A percentile compares a stretch with the other conserved stretches of the same genome.
Conservation (phyloP, 2,888 invertebrate genomes). For the Globia sparganii region DNA sequence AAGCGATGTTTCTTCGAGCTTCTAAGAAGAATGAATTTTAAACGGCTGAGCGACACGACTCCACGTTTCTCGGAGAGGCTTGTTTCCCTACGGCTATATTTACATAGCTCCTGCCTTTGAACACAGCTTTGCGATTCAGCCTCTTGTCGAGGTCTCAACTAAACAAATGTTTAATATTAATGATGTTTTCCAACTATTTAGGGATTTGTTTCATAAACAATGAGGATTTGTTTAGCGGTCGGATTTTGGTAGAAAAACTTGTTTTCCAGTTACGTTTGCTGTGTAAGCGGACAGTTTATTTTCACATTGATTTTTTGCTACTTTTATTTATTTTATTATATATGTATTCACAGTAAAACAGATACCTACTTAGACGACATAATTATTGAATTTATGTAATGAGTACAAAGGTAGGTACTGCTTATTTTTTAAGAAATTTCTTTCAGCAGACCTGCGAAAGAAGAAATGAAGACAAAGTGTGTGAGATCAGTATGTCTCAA, state of each 20-base stretch:
- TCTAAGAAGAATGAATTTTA: constrained; percentile 53
- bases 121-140: constrained; percentile 36
- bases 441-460: too few species aligned
- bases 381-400: not conserved
- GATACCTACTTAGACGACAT: too few species aligned
- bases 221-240: constrained; percentile 7
- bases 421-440: too few species aligned
- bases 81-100: constrained; percentile 54
- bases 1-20: constrained; percentile 34
- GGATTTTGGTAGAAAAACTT: not conserved
- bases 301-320: not conserved
- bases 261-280: not conserved
- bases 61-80: constrained; percentile 1
- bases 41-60: constrained; percentile 28
- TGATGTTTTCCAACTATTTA: constrained; percentile 43
- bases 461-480: too few species aligned
- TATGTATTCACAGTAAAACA: too few species aligned
- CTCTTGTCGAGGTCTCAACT: constrained; percentile 45
- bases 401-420: too few species aligned
- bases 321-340: not conserved
- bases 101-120: constrained; percentile 53
- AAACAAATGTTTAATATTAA: constrained; percentile 54
- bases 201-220: constrained; percentile 25
- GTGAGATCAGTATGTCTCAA: too few species aligned
- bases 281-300: not conserved